Conservation (phyloP, 1,140 invertebrate genomes). For the Atta colombica region DNA sequence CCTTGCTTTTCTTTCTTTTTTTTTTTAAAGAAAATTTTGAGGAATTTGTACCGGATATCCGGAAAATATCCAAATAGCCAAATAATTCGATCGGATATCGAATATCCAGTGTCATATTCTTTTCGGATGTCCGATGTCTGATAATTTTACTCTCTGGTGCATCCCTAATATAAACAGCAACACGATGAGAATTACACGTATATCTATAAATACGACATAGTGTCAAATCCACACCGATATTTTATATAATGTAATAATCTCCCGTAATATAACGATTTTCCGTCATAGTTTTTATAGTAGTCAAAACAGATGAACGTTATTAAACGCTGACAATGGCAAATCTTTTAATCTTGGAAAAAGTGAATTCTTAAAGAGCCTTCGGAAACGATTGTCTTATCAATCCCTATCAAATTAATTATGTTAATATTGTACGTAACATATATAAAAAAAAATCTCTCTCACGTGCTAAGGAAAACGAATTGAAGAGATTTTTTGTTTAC, state of each 20-base stretch:
- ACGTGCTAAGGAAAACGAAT: background rate
- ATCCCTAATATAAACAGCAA: no score
- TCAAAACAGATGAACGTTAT: background rate
- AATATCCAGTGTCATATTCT: no score
- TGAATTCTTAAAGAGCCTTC: background rate
- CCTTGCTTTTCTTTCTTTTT: no score
- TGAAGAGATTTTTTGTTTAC: background rate
- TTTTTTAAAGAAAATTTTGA: no score
- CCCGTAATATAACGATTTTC: background rate
- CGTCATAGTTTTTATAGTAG: slow-evolving; percentile 40
- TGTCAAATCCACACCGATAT: no score
- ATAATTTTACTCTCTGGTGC: no score
- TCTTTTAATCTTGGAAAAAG: background rate
- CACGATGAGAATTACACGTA: no score
- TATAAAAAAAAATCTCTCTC: background rate
- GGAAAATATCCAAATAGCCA: no score
- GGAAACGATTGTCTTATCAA: slow-evolving; percentile 14
- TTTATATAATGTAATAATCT: slow-evolving; percentile 14
- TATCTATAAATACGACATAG: no score
- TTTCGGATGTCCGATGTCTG: no score
- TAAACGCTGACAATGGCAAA: background rate
- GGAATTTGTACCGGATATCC: no score
- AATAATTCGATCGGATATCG: no score
- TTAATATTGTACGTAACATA: slow-evolving; percentile 23
- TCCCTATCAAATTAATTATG: slow-evolving; percentile 1